phyloP scores from a whole-genome alignment of 2,113 vertebrate genomes.

The Ctenodactylus gundi region DNA sequence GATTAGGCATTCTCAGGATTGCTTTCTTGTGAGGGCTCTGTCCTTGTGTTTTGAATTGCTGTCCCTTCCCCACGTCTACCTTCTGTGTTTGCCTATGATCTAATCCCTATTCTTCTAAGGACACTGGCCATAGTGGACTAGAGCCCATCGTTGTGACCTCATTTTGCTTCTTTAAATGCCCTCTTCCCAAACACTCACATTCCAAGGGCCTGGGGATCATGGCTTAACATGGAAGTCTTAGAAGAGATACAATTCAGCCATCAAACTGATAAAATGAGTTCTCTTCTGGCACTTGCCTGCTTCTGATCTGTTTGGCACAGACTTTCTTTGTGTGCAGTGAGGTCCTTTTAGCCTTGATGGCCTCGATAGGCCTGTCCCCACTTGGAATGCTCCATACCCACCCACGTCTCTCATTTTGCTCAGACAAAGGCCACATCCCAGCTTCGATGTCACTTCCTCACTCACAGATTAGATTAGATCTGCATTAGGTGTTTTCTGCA shows the following conservation, averaged over 20 bases:
- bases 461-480: slow-evolving; percentile 18
- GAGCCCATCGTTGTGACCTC: background rate
- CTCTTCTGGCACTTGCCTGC: background rate
- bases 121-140: background rate
- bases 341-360: background rate
- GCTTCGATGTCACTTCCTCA: slow-evolving; percentile 12
- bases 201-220: background rate
- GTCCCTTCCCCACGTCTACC: background rate
- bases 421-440: background rate
- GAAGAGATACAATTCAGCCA: background rate
- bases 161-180: background rate
- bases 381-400: background rate
- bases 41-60: background rate
- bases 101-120: background rate
- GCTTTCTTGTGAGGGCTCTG: background rate
- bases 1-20: background rate
- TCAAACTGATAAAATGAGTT: background rate
- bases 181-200: background rate
- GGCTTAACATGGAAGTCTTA: background rate
- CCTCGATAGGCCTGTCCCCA: background rate
- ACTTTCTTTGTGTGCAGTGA: background rate
- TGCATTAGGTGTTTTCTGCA: background rate
- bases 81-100: background rate
- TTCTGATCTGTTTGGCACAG: background rate
- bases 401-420: background rate